Base-by-base conservation (phyloP, 2,797 vertebrate species). In the Microctenopoma lineatum region DNA sequence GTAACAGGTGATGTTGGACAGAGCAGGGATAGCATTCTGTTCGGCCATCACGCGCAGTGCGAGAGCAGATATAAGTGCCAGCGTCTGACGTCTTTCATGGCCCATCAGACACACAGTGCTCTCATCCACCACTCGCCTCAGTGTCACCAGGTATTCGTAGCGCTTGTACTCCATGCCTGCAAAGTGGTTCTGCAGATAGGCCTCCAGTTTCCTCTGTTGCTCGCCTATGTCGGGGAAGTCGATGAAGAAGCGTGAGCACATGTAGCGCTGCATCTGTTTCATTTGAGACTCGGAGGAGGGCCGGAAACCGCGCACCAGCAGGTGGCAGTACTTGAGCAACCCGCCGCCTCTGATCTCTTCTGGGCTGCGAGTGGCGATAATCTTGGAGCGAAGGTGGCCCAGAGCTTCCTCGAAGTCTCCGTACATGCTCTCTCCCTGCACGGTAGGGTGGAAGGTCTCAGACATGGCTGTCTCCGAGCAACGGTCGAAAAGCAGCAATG, bases 201-300 rank as follows among this genome's bases (percentile, higher is more conserved):
- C 92, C 89, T 96, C 96, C 60, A 98, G 93, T 68, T 96, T 97
- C 74, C 96, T 85, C 81, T 94, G 95, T 93, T 98, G 97, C 81
- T 97, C 96, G 0, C 73, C 81, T 27, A 97, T 95, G 92, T 97
- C 97, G 0, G 97, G 93, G 86, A 98, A 98, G 90, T 98, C 97
- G 73, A 98, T 98, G 93, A 98, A 98, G 86, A 98, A 98, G 67
- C 97, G 95, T 0, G 97, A 98, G 88, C 97, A 98, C 97, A 98
- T 98, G 93, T 98, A 98, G 62, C 96, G 92, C 89, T 98, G 96
- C 57, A 98, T 93, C 0, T 93, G 94, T 44, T 97, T 95, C 90
- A 96, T 96, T 10, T 96, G 95, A 0, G 91, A 83, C 70, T 95
- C 94, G 0, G 95, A 95, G 15, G 87, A 91, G 0, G 97, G 93